These are phyloP conservation scores for Rhabdornis inornatus DNA, from an alignment of 2,113 vertebrate species.

Conservation along the genomic window DNA sequence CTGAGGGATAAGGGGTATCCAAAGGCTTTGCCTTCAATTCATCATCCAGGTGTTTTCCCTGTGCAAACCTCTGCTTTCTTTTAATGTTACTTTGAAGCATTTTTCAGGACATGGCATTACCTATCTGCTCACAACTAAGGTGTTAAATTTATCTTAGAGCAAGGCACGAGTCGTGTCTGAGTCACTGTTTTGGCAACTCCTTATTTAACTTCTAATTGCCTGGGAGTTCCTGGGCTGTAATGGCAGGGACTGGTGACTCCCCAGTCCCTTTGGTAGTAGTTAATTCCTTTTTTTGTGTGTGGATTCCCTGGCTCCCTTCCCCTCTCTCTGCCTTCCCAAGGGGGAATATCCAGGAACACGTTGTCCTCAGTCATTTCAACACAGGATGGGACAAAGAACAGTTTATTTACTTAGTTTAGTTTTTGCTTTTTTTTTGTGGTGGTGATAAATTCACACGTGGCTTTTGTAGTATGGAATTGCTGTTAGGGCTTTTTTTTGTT, in stretches of 20 bases:
- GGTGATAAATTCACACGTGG: not conserved
- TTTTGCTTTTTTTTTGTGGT: not conserved
- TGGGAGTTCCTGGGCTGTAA: not conserved
- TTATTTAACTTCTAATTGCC: not conserved
- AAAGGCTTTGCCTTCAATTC: not conserved
- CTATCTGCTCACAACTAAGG: not conserved
- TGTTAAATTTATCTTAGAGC: not conserved
- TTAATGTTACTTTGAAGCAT: not conserved
- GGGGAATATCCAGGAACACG: not conserved
- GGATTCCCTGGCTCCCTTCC: not conserved
- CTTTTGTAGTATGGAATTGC: not conserved
- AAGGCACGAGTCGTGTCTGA: not conserved
- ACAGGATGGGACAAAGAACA: slow-evolving; percentile 7
- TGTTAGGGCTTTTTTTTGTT: not conserved
- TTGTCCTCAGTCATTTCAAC: not conserved
- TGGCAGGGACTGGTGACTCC: not conserved
- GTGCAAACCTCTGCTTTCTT: not conserved
- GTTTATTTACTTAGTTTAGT: not conserved
- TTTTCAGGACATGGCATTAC: not conserved
- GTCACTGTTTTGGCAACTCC: not conserved
- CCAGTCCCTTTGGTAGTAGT: not conserved
- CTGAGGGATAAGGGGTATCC: not conserved
- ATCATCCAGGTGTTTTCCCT: not conserved
- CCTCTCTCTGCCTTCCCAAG: not conserved
- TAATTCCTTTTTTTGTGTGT: not conserved